Evolutionary conservation across 2,888 invertebrate genomes (phyloP).

Genomic region (Anticlea derivata): DNA sequence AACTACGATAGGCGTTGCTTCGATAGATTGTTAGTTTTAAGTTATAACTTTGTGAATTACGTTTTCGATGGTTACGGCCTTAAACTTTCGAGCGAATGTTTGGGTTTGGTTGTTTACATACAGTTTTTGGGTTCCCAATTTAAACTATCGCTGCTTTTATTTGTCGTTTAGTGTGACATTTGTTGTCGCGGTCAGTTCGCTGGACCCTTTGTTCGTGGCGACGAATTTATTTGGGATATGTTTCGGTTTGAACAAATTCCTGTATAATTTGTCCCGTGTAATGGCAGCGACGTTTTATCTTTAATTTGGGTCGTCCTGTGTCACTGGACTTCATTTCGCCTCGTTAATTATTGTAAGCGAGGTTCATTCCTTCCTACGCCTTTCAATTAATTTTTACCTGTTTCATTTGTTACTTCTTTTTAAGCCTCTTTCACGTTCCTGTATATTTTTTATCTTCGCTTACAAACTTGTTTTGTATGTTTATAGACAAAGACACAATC

Average conservation of each 20-base stretch:
- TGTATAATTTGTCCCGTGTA: constrained; percentile 68
- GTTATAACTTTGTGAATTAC: constrained; percentile 55
- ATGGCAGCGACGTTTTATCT: constrained; percentile 70
- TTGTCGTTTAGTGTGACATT: constrained; percentile 79
- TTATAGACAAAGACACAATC: background rate
- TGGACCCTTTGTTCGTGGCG: constrained; percentile 68
- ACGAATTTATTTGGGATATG: constrained; percentile 61
- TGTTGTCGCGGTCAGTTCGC: constrained; percentile 64
- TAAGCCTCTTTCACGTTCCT: background rate
- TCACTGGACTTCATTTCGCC: constrained; percentile 58
- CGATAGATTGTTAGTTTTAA: constrained; percentile 37
- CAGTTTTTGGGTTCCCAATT: constrained; percentile 78
- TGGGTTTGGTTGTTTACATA: constrained; percentile 72
- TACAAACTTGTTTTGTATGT: background rate
- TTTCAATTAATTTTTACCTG: constrained; percentile 37
- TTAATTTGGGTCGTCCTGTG: constrained; percentile 69
- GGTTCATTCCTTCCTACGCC: constrained; percentile 41
- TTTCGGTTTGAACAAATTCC: constrained; percentile 61
- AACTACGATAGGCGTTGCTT: constrained; percentile 32
- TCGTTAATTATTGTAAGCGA: constrained; percentile 64
- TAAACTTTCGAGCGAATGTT: constrained; percentile 67
- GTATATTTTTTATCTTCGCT: background rate
- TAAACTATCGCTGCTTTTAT: constrained; percentile 80
- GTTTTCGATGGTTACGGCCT: constrained; percentile 70
- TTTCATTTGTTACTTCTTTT: constrained; percentile 22